These are phyloP conservation scores for Spheniscus mendiculus DNA, from an alignment of 2,113 vertebrate species.

Conservation along the genomic window DNA sequence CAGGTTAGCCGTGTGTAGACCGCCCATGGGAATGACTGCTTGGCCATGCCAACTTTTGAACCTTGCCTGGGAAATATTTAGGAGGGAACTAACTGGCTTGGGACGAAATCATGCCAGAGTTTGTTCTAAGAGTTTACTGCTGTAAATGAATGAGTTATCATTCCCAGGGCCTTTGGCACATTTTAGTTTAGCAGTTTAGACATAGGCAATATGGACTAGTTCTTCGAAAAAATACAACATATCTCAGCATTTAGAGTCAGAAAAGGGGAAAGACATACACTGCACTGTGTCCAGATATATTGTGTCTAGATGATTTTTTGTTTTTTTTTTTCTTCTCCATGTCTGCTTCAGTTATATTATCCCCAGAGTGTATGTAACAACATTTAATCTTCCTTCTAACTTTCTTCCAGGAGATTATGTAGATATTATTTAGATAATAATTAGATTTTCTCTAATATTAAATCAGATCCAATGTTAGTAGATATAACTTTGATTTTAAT, in stretches of 20 bases:
- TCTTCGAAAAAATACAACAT: background rate
- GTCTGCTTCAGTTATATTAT: background rate
- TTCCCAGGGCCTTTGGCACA: background rate
- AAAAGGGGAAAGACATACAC: background rate
- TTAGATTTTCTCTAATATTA: conserved; percentile 14
- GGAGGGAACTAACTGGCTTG: background rate
- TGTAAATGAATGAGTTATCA: background rate
- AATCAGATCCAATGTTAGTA: background rate
- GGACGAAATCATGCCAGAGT: background rate
- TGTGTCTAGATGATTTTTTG: background rate
- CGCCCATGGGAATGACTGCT: background rate
- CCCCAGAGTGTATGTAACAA: background rate
- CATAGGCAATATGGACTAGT: background rate
- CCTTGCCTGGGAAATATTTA: background rate
- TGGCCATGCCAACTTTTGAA: background rate
- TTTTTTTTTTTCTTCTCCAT: background rate
- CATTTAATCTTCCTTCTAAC: background rate
- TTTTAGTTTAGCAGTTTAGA: background rate
- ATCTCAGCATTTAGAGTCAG: background rate
- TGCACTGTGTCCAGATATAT: background rate
- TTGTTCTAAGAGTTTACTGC: background rate
- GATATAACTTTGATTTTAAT: background rate
- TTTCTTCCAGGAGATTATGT: background rate
- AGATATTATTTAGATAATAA: conserved; percentile 9
- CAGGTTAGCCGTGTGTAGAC: background rate